Conservation (phyloP, 1,140 invertebrate genomes). For the Bombus cullumanus region DNA sequence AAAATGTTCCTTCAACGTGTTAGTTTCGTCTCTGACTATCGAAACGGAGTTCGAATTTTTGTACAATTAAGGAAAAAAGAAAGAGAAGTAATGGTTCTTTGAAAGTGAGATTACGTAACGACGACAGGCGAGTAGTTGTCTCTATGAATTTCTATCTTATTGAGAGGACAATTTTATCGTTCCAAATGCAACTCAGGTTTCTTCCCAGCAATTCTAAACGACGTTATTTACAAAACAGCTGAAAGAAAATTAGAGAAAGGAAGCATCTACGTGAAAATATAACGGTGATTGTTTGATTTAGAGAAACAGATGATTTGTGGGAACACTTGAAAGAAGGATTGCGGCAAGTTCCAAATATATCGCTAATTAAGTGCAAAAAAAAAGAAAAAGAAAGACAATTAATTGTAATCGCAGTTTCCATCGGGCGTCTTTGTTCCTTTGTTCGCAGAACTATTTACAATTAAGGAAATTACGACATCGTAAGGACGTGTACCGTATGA, state of each 20-base stretch:
- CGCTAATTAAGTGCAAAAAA: constrained; percentile 9
- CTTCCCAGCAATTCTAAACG: neutral
- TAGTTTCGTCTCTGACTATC: too few species aligned
- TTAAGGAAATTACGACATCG: constrained; percentile 14
- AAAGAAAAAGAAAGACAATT: neutral
- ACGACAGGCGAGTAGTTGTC: neutral
- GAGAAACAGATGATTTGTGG: neutral
- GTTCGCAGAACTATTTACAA: neutral
- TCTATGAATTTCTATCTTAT: neutral
- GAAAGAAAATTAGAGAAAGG: neutral
- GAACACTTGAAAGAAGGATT: neutral
- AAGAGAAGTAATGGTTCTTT: neutral
- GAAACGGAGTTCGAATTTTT: neutral
- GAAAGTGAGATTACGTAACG: neutral
- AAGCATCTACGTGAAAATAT: neutral
- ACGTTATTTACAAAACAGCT: neutral
- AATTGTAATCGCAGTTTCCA: constrained; percentile 1
- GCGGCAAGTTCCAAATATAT: neutral
- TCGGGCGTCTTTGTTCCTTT: too few species aligned
- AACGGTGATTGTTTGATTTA: neutral
- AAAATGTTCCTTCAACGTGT: neutral
- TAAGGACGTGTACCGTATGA: neutral
- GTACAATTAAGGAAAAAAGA: neutral
- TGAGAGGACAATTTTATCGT: too few species aligned
- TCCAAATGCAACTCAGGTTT: neutral